A percentile compares a stretch with the other conserved stretches of the same genome.
These are phyloP conservation scores for Harlomillsia oculata DNA, from an alignment of 1,140 invertebrate genomes.

Conservation along the genomic window DNA sequence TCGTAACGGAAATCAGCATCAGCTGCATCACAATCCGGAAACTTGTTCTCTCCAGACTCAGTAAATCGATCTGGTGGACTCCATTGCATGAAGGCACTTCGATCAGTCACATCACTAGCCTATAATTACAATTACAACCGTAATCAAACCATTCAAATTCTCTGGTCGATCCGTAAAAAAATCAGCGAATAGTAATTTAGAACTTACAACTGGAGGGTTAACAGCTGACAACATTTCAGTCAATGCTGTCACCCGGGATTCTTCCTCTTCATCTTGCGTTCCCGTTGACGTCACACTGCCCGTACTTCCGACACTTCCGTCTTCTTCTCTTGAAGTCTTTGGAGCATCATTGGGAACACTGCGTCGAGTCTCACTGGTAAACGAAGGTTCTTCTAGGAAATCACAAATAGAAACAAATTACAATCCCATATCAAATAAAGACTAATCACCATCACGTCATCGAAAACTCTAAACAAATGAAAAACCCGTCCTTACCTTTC, in stretches of 20 bases:
- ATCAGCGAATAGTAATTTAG: not conserved
- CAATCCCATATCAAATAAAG: too few relatives aligned
- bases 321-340: slow-evolving; percentile 46
- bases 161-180: not conserved
- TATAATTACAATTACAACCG: slow-evolving; percentile 38
- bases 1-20: slow-evolving; percentile 62
- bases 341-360: slow-evolving; percentile 21
- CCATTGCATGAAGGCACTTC: slow-evolving; percentile 68
- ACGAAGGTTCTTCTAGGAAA: not conserved
- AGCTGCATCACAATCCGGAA: slow-evolving; percentile 40
- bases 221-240: slow-evolving; percentile 61
- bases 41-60: slow-evolving; percentile 43
- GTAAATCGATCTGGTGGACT: slow-evolving; percentile 53
- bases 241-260: slow-evolving; percentile 45
- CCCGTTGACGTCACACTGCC: slow-evolving; percentile 38
- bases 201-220: slow-evolving; percentile 56
- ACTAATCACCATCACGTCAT: not conserved
- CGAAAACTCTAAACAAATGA: not conserved
- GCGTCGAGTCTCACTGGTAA: too few relatives aligned
- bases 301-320: slow-evolving; percentile 46
- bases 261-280: slow-evolving; percentile 57
- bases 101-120: slow-evolving; percentile 65
- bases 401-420: not conserved
- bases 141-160: slow-evolving; percentile 12
- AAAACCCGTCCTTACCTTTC: slow-evolving; percentile 28